Percentiles rank a stretch among this genome's conserved stretches.
Conservation (phyloP, 2,113 vertebrate species). For the Dromaius novaehollandiae region DNA sequence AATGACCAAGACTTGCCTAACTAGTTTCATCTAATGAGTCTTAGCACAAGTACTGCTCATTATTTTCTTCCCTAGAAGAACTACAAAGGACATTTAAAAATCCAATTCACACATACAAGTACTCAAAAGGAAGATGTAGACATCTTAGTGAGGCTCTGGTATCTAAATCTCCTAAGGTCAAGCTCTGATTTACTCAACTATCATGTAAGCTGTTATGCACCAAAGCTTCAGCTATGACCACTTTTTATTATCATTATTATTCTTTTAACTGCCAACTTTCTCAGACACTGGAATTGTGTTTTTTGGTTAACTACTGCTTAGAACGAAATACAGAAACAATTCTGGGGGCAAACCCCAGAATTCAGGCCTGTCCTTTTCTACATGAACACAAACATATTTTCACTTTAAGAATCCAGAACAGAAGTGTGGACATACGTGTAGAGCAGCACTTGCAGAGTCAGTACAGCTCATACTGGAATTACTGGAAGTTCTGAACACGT, state of each 20-base stretch:
- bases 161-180: neutral
- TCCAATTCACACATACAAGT: neutral
- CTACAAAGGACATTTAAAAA: neutral
- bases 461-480: neutral
- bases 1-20: neutral
- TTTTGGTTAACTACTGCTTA: neutral
- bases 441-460: neutral
- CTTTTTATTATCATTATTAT: neutral
- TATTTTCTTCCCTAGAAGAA: neutral
- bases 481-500: neutral
- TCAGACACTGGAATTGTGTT: neutral
- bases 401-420: neutral
- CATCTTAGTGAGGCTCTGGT: neutral
- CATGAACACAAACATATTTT: neutral
- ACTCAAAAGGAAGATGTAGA: neutral
- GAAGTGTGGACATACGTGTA: neutral
- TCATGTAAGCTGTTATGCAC: neutral
- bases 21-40: neutral
- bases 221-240: neutral
- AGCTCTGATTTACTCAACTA: neutral
- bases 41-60: neutral
- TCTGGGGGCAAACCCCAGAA: neutral
- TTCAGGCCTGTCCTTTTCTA: neutral
- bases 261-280: neutral
- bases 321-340: neutral